phyloP scores from a whole-genome alignment of 1,140 invertebrate species.

The Archegozetes longisetosus region DNA sequence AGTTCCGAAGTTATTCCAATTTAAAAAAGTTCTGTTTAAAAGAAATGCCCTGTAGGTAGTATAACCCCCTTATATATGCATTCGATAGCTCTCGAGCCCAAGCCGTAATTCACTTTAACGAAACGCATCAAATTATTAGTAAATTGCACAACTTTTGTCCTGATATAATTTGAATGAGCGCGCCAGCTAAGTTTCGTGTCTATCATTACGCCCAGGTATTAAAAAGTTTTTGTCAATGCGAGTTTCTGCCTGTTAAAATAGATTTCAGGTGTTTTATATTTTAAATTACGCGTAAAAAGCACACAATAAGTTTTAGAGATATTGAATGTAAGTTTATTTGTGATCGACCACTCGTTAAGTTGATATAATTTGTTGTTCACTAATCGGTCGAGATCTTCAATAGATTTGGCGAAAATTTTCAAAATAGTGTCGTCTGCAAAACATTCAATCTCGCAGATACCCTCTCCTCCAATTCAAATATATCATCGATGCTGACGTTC shows the following conservation, averaged over 20 bases:
- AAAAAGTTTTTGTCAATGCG: not conserved
- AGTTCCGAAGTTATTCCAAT: no score
- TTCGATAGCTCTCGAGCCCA: no score
- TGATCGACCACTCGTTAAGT: slow-evolving; percentile 8
- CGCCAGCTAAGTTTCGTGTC: not conserved
- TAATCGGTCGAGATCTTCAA: not conserved
- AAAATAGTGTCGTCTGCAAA: slow-evolving; percentile 12
- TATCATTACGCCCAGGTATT: slow-evolving; percentile 4
- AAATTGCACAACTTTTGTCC: no score
- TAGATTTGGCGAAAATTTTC: not conserved
- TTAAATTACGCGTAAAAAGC: not conserved
- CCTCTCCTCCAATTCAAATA: slow-evolving; percentile 9
- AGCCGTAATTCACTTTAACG: no score
- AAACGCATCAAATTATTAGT: no score
- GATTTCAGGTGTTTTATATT: not conserved
- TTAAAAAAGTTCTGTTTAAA: no score
- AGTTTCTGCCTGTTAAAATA: not conserved
- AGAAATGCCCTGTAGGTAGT: no score
- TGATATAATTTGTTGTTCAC: not conserved
- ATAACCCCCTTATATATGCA: no score
- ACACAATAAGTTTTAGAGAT: not conserved
- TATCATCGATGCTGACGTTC: slow-evolving; percentile 11
- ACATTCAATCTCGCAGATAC: not conserved
- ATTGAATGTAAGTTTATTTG: slow-evolving; percentile 11
- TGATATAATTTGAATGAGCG: no score